Base-by-base conservation (phyloP, 2,797 vertebrate genomes). In the Pseudomugil gertrudae region DNA sequence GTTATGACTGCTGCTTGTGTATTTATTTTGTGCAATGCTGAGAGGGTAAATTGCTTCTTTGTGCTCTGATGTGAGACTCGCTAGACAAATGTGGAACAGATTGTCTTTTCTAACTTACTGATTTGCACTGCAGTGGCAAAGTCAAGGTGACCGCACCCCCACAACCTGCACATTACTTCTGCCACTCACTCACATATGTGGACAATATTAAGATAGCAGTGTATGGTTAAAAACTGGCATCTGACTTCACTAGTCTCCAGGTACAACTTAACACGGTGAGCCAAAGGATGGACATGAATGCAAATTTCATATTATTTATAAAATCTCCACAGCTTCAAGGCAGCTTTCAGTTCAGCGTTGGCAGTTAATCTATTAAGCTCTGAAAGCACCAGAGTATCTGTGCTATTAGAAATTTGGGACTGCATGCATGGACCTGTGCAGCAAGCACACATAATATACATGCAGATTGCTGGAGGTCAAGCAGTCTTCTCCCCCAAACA, bases 31-130 rank as follows among this genome's bases (percentile, higher is more conserved):
- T 80, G 80, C 74, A 59, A 38, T 5, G 72, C 85, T 71, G 77
- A 86, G 78, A 83, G 76, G 72, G 51, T 76, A 87, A 85, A 90
- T 89, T 84, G 83, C 78, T 75, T 86, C 69, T 86, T 69, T 76
- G 82, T 78, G 76, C 77, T 84, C 72, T 65, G 72, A 83, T 74
- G 79, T 85, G 78, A 86, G 78, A 78, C 80, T 85, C 72, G 65
- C 74, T 38, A 79, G 78, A 78, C 82, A 89, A 83, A 88, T 84
- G 74, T 81, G 80, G 69, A 86, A 85, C 83, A 80, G 66, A 87
- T 87, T 82, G 72, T 69, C 77, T 83, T 72, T 74, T 63, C 63
- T 66, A 79, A 85, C 79, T 78, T 66, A 73, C 79, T 78, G 79
- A 79, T 87, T 79, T 81, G 80, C 67, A 45, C 63, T 26, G 67